Evolutionary conservation across 2,888 invertebrate genomes (phyloP), one percentile per base, ranked within the genome.

Genomic region (Callyntrura guangdongensis): DNA sequence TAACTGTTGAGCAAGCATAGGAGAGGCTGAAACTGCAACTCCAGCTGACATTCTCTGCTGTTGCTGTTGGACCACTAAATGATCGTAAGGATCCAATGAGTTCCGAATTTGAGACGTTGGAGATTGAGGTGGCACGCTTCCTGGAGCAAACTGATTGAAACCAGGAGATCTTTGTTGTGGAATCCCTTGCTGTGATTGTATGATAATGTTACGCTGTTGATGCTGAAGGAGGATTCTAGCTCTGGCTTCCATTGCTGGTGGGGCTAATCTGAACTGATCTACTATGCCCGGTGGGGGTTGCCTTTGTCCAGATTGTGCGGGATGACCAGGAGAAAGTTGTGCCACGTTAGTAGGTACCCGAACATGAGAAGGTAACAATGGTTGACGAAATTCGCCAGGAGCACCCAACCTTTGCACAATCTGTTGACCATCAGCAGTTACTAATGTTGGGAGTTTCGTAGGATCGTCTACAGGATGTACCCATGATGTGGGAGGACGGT

Each of bases 81-180:
- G 95, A 91, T 95, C 95, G 94, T 95, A 95, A 2, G 95, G 94
- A 91, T 95, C 95, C 2, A 95, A 93, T 83, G 95, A 94, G 89
- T 94, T 94, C 45, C 94, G 79, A 25, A 87, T 72, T 85, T 92
- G 94, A 81, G 93, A 94, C 82, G 92, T 86, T 6, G 72, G 81
- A 82, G 88, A 25, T 25, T 20, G 88, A 20, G 77, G 56, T 20
- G 86, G 86, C 2, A 36, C 45, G 9, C 79, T 56, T 11, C 82
- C 77, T 14, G 47, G 45, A 27, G 79, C 5, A 86, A 89, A 86
- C 84, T 91, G 91, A 22, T 64, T 64, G 20, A 87, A 86, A 0
- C 86, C 77, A 17, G 89, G 17, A 14, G 87, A 77, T 56, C 79
- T 25, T 47, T 81, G 79, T 36, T 81, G 84, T 17, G 36, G 61